These are phyloP conservation scores for Rhyzopertha dominica DNA, from an alignment of 1,140 invertebrate species.

Conservation along the genomic window DNA sequence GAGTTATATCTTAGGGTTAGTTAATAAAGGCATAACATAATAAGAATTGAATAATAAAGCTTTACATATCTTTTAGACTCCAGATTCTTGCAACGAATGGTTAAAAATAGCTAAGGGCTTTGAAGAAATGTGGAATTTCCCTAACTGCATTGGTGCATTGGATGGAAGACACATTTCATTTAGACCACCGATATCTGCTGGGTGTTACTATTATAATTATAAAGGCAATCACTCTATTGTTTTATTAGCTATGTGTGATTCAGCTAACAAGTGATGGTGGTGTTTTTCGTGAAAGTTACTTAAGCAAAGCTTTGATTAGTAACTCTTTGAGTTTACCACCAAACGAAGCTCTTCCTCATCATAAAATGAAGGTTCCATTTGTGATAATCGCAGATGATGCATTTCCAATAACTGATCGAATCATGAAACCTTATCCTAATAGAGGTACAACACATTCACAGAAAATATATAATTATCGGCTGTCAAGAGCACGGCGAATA, in stretches of 20 bases:
- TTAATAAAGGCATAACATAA: not conserved
- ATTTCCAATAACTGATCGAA: constrained; percentile 44
- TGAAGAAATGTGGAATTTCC: too few relatives aligned
- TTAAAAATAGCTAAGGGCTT: not conserved
- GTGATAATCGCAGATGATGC: constrained; percentile 45
- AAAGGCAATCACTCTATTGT: too few relatives aligned
- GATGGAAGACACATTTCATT: too few relatives aligned
- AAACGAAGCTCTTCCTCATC: constrained; percentile 26
- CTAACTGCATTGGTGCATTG: too few relatives aligned
- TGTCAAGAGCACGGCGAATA: constrained; percentile 38
- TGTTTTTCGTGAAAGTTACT: constrained; percentile 10
- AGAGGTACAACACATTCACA: constrained; percentile 34
- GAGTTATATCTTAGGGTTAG: constrained; percentile 6
- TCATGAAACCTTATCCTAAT: constrained; percentile 46
- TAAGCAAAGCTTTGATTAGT: constrained; percentile 1
- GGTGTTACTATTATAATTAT: too few relatives aligned
- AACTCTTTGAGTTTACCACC: constrained; percentile 34
- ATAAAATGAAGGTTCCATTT: constrained; percentile 29
- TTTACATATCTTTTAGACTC: not conserved
- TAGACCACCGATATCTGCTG: too few relatives aligned
- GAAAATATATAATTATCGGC: constrained; percentile 48
- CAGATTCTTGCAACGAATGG: not conserved
- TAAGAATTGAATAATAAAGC: too few relatives aligned
- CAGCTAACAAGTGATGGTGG: too few relatives aligned
- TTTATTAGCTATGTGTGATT: too few relatives aligned